Percentiles rank a stretch among this genome's conserved stretches.
Evolutionary conservation across 2,113 vertebrate genomes (phyloP).

Genomic region (Grantiella picta): DNA sequence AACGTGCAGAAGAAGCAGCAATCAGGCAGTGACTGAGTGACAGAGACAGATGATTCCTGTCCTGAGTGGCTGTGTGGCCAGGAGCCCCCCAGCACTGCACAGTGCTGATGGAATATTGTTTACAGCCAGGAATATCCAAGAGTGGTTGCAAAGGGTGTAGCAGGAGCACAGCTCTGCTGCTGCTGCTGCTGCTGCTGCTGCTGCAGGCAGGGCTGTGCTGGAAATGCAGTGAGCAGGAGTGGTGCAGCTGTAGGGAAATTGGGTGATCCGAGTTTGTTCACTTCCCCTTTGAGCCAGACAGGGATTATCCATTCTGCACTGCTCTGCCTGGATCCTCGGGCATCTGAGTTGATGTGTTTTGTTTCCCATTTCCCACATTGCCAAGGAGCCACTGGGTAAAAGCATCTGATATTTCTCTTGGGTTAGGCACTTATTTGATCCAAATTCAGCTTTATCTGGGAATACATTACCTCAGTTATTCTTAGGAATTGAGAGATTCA

Average conservation of each 20-base stretch:
- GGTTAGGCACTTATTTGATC: neutral
- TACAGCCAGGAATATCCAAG: neutral
- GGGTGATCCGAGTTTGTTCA: neutral
- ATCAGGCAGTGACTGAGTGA: neutral
- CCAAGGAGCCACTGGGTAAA: neutral
- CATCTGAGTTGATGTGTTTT: neutral
- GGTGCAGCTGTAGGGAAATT: neutral
- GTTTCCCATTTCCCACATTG: neutral
- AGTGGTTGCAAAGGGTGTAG: rapidly evolving
- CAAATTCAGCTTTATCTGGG: neutral
- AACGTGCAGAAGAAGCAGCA: rapidly evolving
- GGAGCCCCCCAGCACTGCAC: neutral
- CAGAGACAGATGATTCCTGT: neutral
- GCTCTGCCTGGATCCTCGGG: rapidly evolving
- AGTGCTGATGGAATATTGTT: rapidly evolving
- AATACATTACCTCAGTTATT: neutral
- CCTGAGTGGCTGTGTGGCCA: rapidly evolving
- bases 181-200: neutral
- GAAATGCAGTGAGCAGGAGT: neutral
- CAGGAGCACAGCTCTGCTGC: rapidly evolving
- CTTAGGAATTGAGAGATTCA: neutral
- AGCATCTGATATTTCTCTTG: neutral
- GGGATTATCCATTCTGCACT: rapidly evolving
- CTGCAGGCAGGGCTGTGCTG: neutral
- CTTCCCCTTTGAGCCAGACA: neutral